A percentile compares a stretch with the other conserved stretches of the same genome.
These are phyloP conservation scores for Zapus hudsonius DNA, from an alignment of 2,113 vertebrate species.

Conservation along the genomic window DNA sequence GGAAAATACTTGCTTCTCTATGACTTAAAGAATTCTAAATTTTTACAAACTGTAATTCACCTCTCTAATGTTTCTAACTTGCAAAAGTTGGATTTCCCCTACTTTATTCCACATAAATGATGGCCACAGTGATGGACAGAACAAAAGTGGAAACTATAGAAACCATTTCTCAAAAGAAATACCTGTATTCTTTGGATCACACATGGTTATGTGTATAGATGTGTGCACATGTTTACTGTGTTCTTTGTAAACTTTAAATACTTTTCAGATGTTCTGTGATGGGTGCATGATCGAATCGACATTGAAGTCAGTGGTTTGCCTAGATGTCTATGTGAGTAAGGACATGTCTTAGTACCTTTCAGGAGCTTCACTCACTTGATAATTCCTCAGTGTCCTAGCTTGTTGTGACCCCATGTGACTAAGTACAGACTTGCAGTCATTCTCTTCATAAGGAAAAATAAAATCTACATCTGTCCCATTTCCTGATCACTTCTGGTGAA, in stretches of 20 bases:
- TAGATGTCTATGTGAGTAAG: not conserved
- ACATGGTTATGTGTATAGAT: not conserved
- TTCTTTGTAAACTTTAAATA: not conserved
- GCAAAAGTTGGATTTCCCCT: not conserved
- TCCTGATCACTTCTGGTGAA: not conserved
- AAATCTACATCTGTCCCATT: not conserved
- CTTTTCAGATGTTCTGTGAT: not conserved
- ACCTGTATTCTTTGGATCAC: not conserved
- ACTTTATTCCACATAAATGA: not conserved
- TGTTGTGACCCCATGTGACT: not conserved
- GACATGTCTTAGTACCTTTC: not conserved
- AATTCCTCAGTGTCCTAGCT: not conserved
- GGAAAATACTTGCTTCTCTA: not conserved
- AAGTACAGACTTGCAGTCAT: not conserved
- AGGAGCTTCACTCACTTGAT: not conserved
- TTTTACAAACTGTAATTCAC: not conserved
- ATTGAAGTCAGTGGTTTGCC: not conserved
- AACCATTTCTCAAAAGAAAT: not conserved
- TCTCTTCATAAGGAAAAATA: not conserved
- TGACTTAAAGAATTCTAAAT: not conserved
- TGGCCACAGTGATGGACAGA: not conserved
- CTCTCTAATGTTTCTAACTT: slow-evolving; percentile 16
- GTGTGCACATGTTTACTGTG: not conserved
- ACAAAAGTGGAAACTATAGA: slow-evolving; percentile 3
- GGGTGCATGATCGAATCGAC: not conserved